phyloP scores from a whole-genome alignment of 2,888 invertebrate species.

The Xestobium rufovillosum region DNA sequence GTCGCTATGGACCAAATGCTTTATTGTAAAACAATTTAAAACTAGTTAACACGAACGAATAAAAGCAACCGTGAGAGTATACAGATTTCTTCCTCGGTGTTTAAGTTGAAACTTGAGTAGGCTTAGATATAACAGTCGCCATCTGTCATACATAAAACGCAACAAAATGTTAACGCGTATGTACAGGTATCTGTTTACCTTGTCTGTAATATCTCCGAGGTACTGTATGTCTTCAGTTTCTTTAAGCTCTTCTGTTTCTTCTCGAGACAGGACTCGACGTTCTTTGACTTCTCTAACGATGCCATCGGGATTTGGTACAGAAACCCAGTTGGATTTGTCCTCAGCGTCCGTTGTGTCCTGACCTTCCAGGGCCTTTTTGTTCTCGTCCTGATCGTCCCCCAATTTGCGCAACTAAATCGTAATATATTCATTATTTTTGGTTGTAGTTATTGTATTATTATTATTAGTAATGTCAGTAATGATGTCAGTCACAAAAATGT shows the following conservation, averaged over 20 bases:
- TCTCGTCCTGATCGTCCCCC: constrained; percentile 36
- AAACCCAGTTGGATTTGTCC: constrained; percentile 44
- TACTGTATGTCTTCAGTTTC: constrained; percentile 82
- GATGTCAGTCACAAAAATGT: neutral
- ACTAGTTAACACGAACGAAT: too few species aligned
- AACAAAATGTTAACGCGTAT: too few species aligned
- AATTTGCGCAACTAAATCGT: constrained; percentile 36
- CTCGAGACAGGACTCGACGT: constrained; percentile 68
- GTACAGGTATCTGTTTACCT: too few species aligned
- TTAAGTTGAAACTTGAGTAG: too few species aligned
- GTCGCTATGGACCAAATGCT: too few species aligned
- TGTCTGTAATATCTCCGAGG: constrained; percentile 77
- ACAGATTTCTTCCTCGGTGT: constrained; percentile 1
- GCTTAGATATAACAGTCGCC: too few species aligned
- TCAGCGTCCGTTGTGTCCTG: constrained; percentile 20
- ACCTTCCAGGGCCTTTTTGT: constrained; percentile 28
- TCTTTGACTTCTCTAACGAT: constrained; percentile 77
- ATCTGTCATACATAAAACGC: too few species aligned
- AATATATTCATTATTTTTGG: neutral
- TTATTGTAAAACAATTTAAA: too few species aligned
- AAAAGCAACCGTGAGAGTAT: neutral
- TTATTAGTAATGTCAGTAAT: constrained; percentile 5
- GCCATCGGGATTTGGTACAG: constrained; percentile 63
- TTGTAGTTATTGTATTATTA: constrained; percentile 2
- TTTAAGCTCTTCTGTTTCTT: constrained; percentile 71